Evolutionary conservation across 2,797 vertebrate species (phyloP), one percentile per base, ranked within the genome.

Genomic region (Anas georgica): DNA sequence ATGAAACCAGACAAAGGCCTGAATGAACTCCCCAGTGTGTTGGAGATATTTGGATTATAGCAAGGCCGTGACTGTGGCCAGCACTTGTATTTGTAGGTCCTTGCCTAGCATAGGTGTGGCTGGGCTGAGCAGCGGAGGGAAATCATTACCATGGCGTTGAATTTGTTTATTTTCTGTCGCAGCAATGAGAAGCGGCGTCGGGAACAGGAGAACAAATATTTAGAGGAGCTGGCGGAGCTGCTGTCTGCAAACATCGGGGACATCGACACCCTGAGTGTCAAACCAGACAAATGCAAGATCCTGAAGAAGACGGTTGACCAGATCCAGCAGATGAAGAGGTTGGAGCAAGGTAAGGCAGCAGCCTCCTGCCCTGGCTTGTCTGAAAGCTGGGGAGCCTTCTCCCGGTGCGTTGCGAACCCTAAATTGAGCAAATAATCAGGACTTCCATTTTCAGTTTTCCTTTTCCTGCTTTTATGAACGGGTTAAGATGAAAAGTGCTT

Each of bases 251-350:
- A 99, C 98, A 99, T 99, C 86, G 98, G 98, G 48, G 98, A 99
- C 97, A 99, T 99, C n/a, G 98, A 98, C 97, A 98, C 98, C 59
- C 98, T 99, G 95, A 99, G 98, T 13, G 98, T 98, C 96, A 99
- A 99, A 94, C 99, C 99, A 4, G 99, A 99, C 98, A 99, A 99
- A 98, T 99, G 99, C 98, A 99, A 99, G 97, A 99, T 99, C 96
- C 98, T 99, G 43, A 98, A 98, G 93, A 99, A 98, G 96, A 99
- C 98, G 2, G 98, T 99, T 87, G 98, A 99, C 97, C 99, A 99
- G 98, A 99, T 99, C 98, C 99, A 99, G 98, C 98, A 99, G 97
- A 99, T 99, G 98, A 99, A 98, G 95, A 98, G 98, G 92, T 98
- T 98, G 48, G 98, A 99, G 94, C 99, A 98, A 98, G 99, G 99